Evolutionary conservation across 1,140 invertebrate genomes (phyloP), one percentile per base, ranked within the genome.

Genomic region (Neomicropteryx cornuta): DNA sequence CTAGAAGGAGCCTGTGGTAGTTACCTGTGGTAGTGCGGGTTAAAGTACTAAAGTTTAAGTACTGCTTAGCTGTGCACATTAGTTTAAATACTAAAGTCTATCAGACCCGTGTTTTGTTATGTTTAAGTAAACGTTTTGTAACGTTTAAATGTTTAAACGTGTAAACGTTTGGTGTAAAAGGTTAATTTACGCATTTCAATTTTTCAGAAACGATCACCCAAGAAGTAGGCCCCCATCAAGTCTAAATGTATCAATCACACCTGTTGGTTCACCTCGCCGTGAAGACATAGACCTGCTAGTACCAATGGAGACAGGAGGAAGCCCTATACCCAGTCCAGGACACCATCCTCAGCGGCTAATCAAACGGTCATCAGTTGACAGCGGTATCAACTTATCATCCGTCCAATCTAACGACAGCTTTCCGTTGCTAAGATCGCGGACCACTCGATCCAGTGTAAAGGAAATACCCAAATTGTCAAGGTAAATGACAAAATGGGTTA

Each of bases 281-380:
- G n/a, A n/a, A n/a, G 45, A 44, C n/a, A 44, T 41, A 40, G 45
- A 47, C 27, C 38, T 44, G 16, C 38, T 36, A 20, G 37, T 41
- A 36, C 45, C 45, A 11, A 47, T 47, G 45, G 45, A 47, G 10
- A 43, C 41, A 4, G 45, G 33, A 4, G 45, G 45, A 14, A 63
- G 60, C 46, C 60, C 58, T 13, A n/a, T n/a, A n/a, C 51, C 58
- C 21, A 58, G 56, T 36, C 56, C 48, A 32, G 66, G 54, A 58
- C 66, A 64, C 50, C 58, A 50, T 54, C 62, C 41, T 56, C 68
- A 66, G 55, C 74, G 72, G 33, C 68, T 82, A 18, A 72, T 77
- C 36, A 87, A 87, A 58, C 69, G 85, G 50, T 81, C 83, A 5
- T 88, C 85, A 2, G 79, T 88, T 42, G 85, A 88, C 60, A 87